A percentile compares a stretch with the other conserved stretches of the same genome.
Conservation (phyloP, 2,113 vertebrate species). For the Ceyx melanurus region DNA sequence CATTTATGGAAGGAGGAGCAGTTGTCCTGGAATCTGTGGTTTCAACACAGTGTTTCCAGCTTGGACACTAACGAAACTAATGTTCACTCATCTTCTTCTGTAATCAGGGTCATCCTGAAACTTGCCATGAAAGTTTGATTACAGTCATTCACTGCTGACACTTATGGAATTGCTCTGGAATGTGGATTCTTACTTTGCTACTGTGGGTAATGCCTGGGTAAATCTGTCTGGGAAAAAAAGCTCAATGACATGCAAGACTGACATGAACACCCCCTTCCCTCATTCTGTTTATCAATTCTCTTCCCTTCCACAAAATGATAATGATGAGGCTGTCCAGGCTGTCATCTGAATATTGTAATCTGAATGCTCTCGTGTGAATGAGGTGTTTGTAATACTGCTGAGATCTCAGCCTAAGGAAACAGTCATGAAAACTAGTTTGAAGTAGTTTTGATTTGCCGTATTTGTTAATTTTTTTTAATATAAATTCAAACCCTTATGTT, state of each 20-base stretch:
- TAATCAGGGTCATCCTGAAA: constrained; percentile 2
- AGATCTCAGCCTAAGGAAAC: neutral
- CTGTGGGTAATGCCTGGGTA: neutral
- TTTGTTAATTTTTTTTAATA: neutral
- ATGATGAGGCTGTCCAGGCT: neutral
- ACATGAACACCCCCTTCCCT: neutral
- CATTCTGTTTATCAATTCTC: neutral
- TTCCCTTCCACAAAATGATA: neutral
- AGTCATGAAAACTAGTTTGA: neutral
- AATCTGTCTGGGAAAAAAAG: constrained; percentile 7
- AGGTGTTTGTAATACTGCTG: neutral
- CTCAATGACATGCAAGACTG: neutral
- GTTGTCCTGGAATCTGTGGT: neutral
- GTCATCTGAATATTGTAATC: neutral
- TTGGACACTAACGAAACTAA: neutral
- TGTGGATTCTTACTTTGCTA: neutral
- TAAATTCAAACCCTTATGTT: neutral
- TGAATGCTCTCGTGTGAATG: neutral
- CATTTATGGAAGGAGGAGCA: neutral
- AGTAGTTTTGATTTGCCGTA: neutral
- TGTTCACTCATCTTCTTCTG: neutral
- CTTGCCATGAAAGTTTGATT: neutral
- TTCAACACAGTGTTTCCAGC: neutral
- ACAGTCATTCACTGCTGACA: neutral
- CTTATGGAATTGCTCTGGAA: neutral